Percentiles rank a stretch among this genome's conserved stretches.
Evolutionary conservation across 2,888 invertebrate species (phyloP).

Genomic region (Drepanosiphum platanoidis): DNA sequence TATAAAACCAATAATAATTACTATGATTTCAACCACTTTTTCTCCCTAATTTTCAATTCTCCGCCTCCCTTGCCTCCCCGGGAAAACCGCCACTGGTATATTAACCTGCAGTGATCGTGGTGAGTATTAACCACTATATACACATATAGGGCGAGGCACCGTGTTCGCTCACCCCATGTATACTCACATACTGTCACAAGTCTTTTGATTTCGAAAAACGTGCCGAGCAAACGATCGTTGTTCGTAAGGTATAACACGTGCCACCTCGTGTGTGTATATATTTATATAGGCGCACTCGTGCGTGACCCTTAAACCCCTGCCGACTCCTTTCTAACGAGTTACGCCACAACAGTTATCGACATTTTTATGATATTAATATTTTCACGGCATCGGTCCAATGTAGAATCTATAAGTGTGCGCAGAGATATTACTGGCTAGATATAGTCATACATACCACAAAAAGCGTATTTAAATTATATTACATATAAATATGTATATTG

Average conservation of each 20-base stretch:
- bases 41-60: no score
- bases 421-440: no score
- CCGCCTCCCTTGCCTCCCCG: no score
- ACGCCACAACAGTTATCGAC: background rate
- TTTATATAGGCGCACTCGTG: background rate
- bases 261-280: background rate
- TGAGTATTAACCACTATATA: no score
- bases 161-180: background rate
- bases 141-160: background rate
- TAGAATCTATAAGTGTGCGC: background rate
- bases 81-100: no score
- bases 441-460: no score
- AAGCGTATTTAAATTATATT: no score
- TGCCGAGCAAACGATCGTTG: background rate
- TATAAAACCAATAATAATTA: no score
- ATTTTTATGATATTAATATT: background rate
- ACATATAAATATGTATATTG: no score
- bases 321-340: background rate
- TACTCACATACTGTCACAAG: background rate
- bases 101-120: no score
- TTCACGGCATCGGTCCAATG: background rate
- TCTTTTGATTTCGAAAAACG: background rate
- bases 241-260: conserved; percentile 1
- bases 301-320: background rate
- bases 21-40: no score